Evolutionary conservation across 2,797 vertebrate genomes (phyloP).

Genomic region (Scolopax bukidnonensis): DNA sequence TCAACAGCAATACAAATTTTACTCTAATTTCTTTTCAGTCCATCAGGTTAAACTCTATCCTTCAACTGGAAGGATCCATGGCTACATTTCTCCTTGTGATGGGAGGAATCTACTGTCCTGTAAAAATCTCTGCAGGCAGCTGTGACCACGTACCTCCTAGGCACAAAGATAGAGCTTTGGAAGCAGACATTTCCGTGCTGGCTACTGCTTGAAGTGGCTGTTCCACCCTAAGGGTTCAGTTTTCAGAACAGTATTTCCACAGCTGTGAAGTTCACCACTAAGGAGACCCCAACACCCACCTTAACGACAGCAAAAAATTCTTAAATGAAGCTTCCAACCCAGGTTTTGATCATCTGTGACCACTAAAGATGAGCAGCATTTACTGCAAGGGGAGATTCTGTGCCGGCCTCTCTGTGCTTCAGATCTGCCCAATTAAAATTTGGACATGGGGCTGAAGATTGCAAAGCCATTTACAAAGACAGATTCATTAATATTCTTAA

Average conservation of each 20-base stretch:
- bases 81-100: not conserved
- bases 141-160: not conserved
- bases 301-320: not conserved
- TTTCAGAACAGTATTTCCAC: not conserved
- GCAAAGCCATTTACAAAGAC: not conserved
- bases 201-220: not conserved
- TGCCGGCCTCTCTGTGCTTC: not conserved
- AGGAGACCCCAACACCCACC: not conserved
- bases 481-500: not conserved
- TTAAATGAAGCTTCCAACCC: not conserved
- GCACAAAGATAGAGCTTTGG: not conserved
- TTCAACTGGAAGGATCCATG: not conserved
- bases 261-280: not conserved
- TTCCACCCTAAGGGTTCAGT: not conserved
- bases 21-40: not conserved
- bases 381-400: not conserved
- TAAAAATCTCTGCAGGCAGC: not conserved
- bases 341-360: not conserved
- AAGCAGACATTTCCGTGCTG: not conserved
- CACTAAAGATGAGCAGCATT: not conserved
- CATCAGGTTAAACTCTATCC: not conserved
- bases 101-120: not conserved
- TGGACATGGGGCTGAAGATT: not conserved
- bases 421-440: not conserved
- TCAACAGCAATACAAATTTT: not conserved